Percentiles rank a stretch among this genome's conserved stretches.
Evolutionary conservation across 1,140 invertebrate genomes (phyloP).

Genomic region (Maniola jurtina): DNA sequence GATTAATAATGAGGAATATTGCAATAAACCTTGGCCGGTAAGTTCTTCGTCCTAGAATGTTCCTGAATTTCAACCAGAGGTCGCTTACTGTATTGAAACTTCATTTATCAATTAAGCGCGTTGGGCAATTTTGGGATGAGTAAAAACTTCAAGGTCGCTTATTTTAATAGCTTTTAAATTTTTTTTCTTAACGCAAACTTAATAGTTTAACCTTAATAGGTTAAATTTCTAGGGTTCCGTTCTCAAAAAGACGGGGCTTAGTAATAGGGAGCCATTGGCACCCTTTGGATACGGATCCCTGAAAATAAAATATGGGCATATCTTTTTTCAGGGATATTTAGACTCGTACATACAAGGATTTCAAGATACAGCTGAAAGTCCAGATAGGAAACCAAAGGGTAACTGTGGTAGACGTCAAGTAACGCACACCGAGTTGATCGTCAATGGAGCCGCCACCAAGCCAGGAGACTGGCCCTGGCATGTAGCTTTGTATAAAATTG

Average conservation of each 20-base stretch:
- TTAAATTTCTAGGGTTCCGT: too few species aligned
- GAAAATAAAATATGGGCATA: not conserved
- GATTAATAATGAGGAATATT: slow-evolving; percentile 22
- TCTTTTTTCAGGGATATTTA: slow-evolving; percentile 12
- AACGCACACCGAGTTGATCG: slow-evolving; percentile 48
- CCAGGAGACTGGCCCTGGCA: slow-evolving; percentile 94
- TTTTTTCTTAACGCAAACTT: too few species aligned
- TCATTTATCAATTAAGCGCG: too few species aligned
- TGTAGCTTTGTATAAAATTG: slow-evolving; percentile 87
- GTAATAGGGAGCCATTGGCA: too few species aligned
- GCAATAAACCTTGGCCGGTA: slow-evolving; percentile 12
- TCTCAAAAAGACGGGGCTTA: too few species aligned
- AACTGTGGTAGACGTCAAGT: slow-evolving; percentile 52
- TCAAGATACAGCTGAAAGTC: slow-evolving; percentile 15
- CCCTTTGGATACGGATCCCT: too few species aligned
- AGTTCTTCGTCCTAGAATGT: not conserved
- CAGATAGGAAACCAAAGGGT: slow-evolving; percentile 9
- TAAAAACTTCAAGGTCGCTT: too few species aligned
- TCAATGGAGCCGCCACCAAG: slow-evolving; percentile 41
- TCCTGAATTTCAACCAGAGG: too few species aligned
- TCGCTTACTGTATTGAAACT: too few species aligned
- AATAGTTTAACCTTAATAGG: too few species aligned
- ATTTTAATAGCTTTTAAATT: too few species aligned
- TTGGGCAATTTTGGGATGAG: too few species aligned
- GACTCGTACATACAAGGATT: not conserved